phyloP scores from a whole-genome alignment of 2,888 invertebrate genomes.

The Phengaris arion region DNA sequence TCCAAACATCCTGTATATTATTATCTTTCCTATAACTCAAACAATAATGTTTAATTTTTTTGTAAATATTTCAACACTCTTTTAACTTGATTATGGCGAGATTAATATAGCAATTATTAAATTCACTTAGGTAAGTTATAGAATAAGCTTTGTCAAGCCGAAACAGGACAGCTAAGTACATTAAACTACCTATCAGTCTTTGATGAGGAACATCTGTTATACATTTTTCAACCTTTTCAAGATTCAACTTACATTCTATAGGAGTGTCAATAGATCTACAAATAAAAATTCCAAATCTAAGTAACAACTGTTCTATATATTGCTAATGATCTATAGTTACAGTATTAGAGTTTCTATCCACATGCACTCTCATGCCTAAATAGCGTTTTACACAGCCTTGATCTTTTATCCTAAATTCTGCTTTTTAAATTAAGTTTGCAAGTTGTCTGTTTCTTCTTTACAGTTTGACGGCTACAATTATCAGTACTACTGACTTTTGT shows the following conservation, averaged over 20 bases:
- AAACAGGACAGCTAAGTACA: not conserved
- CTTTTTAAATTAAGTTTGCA: not conserved
- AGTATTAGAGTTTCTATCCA: not conserved
- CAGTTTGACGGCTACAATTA: constrained; percentile 24
- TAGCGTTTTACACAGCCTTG: not conserved
- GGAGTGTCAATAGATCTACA: too few relatives aligned
- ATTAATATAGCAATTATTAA: not conserved
- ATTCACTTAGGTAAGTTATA: not conserved
- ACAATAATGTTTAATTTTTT: not conserved
- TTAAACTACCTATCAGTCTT: not conserved
- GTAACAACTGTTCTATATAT: too few relatives aligned
- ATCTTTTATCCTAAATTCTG: not conserved
- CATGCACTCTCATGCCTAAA: not conserved
- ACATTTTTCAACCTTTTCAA: too few relatives aligned
- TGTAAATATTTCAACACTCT: not conserved
- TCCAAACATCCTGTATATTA: too few relatives aligned
- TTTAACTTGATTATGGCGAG: not conserved
- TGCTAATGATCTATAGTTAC: too few relatives aligned
- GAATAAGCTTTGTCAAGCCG: not conserved
- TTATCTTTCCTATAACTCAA: not conserved
- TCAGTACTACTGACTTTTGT: constrained; percentile 28
- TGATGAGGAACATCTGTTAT: not conserved
- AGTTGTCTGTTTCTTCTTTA: not conserved
- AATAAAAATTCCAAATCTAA: too few relatives aligned
- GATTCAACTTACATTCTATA: too few relatives aligned